Base-by-base conservation (phyloP, 2,113 vertebrate genomes). In the Pseudorasbora parva region DNA sequence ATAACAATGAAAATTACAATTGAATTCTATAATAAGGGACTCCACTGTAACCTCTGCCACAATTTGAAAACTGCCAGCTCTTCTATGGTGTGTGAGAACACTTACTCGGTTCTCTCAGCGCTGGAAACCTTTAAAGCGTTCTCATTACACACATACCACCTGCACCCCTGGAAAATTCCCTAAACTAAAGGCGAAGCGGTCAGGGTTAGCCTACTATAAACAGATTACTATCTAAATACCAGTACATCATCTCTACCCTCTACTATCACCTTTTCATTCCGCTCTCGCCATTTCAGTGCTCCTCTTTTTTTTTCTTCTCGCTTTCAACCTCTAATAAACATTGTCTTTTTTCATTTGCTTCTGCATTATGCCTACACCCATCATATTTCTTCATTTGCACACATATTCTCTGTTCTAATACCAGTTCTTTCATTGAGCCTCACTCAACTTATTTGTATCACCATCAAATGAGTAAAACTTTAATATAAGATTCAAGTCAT, bases 71-170 rank as follows among this genome's bases (percentile, higher is more conserved):
- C 41, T 64, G 41, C 23, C n/a, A 17, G 71, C 43, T 74, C 45
- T 74, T 74, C 25, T 74, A 19, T 74, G 43, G n/a, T 2, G 0
- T 82, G 33, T 72, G 23, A 33, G 62, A 17, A 78, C 74, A 45
- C 66, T 78, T 60, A n/a, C 17, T 33, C 25, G 47, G 17, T 59
- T 72, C 64, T 84, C 47, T 51, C 30, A 68, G 76, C 11, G 60
- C 62, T 66, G n/a, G 59, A 78, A 30, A 57, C 75, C 25, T 84
- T 78, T 72, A 71, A 76, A 74, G 66, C n/a, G 21, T 78, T 78
- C 64, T 84, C 75, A 84, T 84, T 80, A 73, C 83, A 80, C 56
- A 66, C 56, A 60, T 60, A 19, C 75, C 76, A 76, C 45, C 69
- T 84, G 75, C 33, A 79, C 60, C 68, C 45, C 33, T 49, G 75